phyloP scores from a whole-genome alignment of 2,797 vertebrate species.

The Urocyon cinereoargenteus region DNA sequence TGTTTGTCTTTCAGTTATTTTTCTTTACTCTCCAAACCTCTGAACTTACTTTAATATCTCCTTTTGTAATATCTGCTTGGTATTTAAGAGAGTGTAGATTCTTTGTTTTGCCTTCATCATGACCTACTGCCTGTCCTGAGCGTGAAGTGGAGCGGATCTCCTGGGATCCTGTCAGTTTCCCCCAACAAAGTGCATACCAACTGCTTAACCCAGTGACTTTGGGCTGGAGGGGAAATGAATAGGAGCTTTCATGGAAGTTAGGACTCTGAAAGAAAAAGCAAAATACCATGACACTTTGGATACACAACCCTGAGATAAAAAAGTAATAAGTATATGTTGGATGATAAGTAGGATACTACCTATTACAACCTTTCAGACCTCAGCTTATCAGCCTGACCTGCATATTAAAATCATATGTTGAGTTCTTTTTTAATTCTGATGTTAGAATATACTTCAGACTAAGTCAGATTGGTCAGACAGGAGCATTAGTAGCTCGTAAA shows the following conservation, averaged over 20 bases:
- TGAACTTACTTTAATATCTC: not conserved
- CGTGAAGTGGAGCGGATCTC: not conserved
- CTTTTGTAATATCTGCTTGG: not conserved
- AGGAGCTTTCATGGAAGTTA: not conserved
- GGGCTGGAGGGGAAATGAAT: not conserved
- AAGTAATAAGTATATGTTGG: not conserved
- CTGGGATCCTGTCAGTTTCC: not conserved
- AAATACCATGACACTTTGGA: not conserved
- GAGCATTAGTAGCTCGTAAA: not conserved
- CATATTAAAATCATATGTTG: not conserved
- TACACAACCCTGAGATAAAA: not conserved
- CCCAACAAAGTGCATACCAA: not conserved
- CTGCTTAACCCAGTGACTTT: not conserved
- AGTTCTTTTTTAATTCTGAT: not conserved
- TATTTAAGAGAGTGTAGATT: not conserved
- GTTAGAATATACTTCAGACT: not conserved
- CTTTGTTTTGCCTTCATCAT: not conserved
- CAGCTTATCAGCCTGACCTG: not conserved
- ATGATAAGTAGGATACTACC: not conserved
- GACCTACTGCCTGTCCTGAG: not conserved
- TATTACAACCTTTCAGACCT: not conserved
- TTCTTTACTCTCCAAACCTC: not conserved
- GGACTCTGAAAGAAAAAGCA: not conserved
- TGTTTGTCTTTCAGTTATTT: constrained; percentile 21
- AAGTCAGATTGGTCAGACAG: not conserved